phyloP scores from a whole-genome alignment of 2,113 vertebrate species.

The Eurypyga helias region DNA sequence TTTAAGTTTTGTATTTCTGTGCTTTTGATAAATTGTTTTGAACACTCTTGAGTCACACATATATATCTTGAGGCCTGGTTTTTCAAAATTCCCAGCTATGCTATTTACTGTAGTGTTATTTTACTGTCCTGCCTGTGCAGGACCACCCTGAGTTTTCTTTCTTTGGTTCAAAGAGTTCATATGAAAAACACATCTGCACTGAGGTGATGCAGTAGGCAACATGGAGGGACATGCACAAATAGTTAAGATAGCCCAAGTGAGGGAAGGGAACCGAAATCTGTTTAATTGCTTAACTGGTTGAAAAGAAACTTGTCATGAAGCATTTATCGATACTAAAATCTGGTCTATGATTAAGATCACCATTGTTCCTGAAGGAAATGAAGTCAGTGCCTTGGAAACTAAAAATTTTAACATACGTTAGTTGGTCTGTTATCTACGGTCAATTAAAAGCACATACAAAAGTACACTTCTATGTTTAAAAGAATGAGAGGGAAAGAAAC shows the following conservation, averaged over 20 bases:
- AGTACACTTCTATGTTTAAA: neutral
- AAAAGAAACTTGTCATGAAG: neutral
- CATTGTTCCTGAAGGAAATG: neutral
- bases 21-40: slow-evolving; percentile 68
- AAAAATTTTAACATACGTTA: neutral
- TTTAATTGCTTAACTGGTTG: neutral
- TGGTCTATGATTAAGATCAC: neutral
- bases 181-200: neutral
- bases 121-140: neutral
- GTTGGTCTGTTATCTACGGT: neutral
- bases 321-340: neutral
- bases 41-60: slow-evolving; percentile 26
- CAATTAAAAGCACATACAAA: slow-evolving; percentile 20
- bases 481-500: neutral
- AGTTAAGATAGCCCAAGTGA: neutral
- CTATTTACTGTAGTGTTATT: neutral
- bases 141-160: neutral
- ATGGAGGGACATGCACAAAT: neutral
- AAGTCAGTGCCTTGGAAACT: neutral
- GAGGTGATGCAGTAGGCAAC: neutral
- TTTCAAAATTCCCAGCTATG: slow-evolving; percentile 16
- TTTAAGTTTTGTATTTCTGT: slow-evolving; percentile 61
- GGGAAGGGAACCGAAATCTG: neutral
- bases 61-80: neutral
- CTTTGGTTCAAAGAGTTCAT: neutral